Conservation (phyloP, 2,113 vertebrate genomes). For the human (Homo sapiens) region DNA sequence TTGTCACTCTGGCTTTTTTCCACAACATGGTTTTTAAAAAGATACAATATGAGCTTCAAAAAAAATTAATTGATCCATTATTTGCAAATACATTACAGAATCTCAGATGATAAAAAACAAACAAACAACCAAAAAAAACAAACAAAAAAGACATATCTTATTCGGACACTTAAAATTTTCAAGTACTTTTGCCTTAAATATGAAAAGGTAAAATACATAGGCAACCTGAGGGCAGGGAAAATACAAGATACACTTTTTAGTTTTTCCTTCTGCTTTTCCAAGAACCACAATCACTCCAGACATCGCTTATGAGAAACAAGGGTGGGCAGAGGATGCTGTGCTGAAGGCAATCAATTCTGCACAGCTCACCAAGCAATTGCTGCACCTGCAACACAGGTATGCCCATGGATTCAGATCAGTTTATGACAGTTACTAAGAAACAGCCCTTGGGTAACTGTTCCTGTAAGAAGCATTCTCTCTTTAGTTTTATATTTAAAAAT, state of each 20-base stretch:
- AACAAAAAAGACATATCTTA: not conserved
- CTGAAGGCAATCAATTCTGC: not conserved
- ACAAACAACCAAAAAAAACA: not conserved
- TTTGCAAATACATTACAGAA: not conserved
- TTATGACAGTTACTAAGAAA: not conserved
- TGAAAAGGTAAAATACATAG: slow-evolving; percentile 33
- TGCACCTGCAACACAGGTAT: accelerated
- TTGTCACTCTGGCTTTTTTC: not conserved
- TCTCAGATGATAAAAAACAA: not conserved
- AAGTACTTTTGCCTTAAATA: slow-evolving; percentile 47
- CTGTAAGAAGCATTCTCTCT: not conserved
- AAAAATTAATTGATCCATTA: not conserved
- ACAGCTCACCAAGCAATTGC: not conserved
- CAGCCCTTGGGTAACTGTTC: not conserved
- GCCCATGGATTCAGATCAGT: accelerated
- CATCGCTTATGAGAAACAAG: not conserved
- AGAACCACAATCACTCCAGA: not conserved
- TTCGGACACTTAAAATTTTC: slow-evolving; percentile 28
- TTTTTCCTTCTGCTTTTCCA: slow-evolving; percentile 12
- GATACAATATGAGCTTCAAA: not conserved
- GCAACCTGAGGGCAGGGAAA: slow-evolving; percentile 16
- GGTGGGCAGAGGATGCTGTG: not conserved
- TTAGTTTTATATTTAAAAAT: not conserved
- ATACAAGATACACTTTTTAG: not conserved
- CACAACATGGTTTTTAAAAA: not conserved